Evolutionary conservation across 2,113 vertebrate species (phyloP).

Genomic region (Motacilla tschutschensis): DNA sequence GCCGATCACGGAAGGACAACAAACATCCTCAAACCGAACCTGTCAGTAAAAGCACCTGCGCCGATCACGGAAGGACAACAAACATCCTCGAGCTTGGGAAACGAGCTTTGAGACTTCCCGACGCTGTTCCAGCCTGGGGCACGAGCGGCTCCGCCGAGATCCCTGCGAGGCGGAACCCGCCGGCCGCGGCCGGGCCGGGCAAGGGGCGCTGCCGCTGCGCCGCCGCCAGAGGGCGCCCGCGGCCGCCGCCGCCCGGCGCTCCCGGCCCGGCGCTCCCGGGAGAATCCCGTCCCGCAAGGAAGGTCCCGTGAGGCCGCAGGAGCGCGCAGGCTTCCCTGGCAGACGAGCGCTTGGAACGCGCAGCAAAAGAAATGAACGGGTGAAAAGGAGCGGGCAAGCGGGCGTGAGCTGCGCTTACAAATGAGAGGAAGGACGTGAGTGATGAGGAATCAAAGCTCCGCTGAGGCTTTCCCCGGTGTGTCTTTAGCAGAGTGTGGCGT

Average conservation of each 20-base stretch:
- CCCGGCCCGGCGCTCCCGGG: neutral
- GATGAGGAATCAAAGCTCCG: neutral
- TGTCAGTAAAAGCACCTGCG: too few relatives aligned
- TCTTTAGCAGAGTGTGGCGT: accelerated
- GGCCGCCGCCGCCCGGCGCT: neutral
- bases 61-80: neutral
- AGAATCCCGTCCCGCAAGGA: neutral
- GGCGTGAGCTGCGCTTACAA: neutral
- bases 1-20: neutral
- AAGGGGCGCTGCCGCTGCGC: neutral
- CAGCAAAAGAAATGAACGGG: accelerated
- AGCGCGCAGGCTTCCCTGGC: neutral
- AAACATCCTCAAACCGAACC: neutral
- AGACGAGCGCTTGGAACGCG: accelerated
- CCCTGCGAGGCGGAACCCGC: too few relatives aligned
- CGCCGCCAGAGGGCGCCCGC: neutral
- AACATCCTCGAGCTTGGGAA: neutral
- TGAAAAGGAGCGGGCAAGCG: neutral
- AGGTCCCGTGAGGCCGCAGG: accelerated
- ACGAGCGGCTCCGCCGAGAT: accelerated
- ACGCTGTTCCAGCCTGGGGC: accelerated
- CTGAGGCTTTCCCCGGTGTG: accelerated
- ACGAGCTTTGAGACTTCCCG: accelerated
- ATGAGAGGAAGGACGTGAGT: accelerated
- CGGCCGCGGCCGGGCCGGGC: neutral